Evolutionary conservation across 2,113 vertebrate genomes (phyloP).

Genomic region (Leptodactylus fuscus): DNA sequence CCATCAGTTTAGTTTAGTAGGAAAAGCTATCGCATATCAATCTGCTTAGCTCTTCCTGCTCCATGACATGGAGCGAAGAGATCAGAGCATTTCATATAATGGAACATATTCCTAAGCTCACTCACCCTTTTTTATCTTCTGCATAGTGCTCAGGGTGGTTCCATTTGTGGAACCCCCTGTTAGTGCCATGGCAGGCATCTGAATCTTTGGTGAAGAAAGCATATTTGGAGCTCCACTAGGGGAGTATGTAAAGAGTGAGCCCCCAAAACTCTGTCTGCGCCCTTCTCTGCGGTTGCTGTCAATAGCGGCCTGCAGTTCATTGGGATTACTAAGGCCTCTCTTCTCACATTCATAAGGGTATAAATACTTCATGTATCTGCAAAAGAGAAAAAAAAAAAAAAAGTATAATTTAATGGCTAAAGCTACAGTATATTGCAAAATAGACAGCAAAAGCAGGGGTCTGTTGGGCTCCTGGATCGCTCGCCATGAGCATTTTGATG

Average conservation of each 20-base stretch:
- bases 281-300: conserved; percentile 95
- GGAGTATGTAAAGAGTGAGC: conserved; percentile 91
- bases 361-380: conserved; percentile 98
- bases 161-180: conserved; percentile 83
- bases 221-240: conserved; percentile 86
- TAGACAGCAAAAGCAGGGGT: background rate
- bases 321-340: conserved; percentile 92
- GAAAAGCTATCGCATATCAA: too few species aligned
- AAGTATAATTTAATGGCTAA: background rate
- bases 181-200: conserved; percentile 77
- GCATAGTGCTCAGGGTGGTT: conserved; percentile 75
- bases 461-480: too few species aligned
- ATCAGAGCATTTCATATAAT: too few species aligned
- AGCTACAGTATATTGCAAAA: background rate
- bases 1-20: too few species aligned
- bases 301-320: conserved; percentile 94
- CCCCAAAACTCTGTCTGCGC: conserved; percentile 89
- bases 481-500: too few species aligned
- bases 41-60: too few species aligned
- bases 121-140: conserved; percentile 96
- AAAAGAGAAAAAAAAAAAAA: background rate
- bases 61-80: too few species aligned
- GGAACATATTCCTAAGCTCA: background rate
- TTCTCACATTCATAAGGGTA: conserved; percentile 98
- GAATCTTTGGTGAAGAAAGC: conserved; percentile 89